Percentiles rank a stretch among this genome's conserved stretches.
Evolutionary conservation across 2,113 vertebrate species (phyloP).

Genomic region (Falco punctatus): DNA sequence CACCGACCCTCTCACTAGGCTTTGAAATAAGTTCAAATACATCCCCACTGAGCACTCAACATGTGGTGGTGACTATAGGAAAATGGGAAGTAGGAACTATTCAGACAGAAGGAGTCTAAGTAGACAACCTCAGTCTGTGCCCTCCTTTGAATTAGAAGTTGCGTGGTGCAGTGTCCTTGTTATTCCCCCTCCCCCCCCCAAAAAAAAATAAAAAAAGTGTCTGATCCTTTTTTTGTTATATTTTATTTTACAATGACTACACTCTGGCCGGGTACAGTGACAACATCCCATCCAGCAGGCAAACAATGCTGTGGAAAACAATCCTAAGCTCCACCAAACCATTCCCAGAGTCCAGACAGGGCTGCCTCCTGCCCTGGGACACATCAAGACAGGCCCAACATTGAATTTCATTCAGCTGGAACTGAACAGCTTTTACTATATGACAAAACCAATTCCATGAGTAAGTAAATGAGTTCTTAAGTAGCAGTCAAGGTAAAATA

Average conservation of each 20-base stretch:
- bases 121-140: slow-evolving; percentile 23
- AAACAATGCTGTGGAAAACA: background rate
- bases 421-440: background rate
- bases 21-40: slow-evolving; percentile 66
- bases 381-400: slow-evolving; percentile 1
- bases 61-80: slow-evolving; percentile 40
- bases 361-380: background rate
- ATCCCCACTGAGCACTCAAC: slow-evolving; percentile 38
- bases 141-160: slow-evolving; percentile 35
- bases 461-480: slow-evolving; percentile 20
- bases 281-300: background rate
- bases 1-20: slow-evolving; percentile 47
- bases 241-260: background rate
- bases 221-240: background rate
- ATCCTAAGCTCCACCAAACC: background rate
- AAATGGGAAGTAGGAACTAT: slow-evolving; percentile 61
- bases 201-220: background rate
- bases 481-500: background rate
- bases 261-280: background rate
- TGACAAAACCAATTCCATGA: slow-evolving; percentile 13
- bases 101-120: slow-evolving; percentile 38
- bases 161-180: background rate
- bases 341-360: slow-evolving; percentile 5
- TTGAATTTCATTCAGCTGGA: slow-evolving; percentile 35
- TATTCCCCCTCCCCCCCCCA: background rate